Conservation (phyloP, 92 coral and sea anemone species). For the Siderastrea siderea region DNA sequence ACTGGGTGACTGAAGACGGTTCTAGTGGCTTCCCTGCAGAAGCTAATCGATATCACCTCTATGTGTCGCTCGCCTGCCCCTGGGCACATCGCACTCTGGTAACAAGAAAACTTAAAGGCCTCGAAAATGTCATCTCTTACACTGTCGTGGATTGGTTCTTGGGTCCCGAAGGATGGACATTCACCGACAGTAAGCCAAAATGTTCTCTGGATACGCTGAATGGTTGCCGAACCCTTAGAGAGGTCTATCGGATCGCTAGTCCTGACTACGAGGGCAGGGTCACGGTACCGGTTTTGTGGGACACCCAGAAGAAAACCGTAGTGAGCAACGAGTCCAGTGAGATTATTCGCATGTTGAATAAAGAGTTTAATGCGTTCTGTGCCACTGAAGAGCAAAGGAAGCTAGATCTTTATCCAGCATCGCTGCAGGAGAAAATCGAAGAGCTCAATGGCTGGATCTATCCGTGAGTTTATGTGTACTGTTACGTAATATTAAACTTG, state of each 20-base stretch:
- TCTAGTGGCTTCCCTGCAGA: slow-evolving; percentile 90
- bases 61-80: slow-evolving; percentile 88
- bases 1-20: slow-evolving; percentile 87
- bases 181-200: slow-evolving; percentile 86
- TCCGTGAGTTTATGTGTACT: slow-evolving; percentile 67
- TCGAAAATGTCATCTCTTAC: slow-evolving; percentile 76
- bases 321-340: slow-evolving; percentile 95
- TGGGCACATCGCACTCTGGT: slow-evolving; percentile 90
- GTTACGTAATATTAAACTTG: background rate
- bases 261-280: slow-evolving; percentile 76
- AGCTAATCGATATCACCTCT: slow-evolving; percentile 88
- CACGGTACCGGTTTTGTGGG: slow-evolving; percentile 90
- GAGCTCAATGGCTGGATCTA: slow-evolving; percentile 90
- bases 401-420: slow-evolving; percentile 82
- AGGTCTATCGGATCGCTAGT: slow-evolving; percentile 74
- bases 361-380: slow-evolving; percentile 90
- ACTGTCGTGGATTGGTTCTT: slow-evolving; percentile 82
- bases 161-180: slow-evolving; percentile 78
- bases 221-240: slow-evolving; percentile 77
- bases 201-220: slow-evolving; percentile 85
- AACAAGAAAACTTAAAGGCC: slow-evolving; percentile 86
- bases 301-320: slow-evolving; percentile 78
- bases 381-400: slow-evolving; percentile 86
- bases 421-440: slow-evolving; percentile 78
- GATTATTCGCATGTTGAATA: slow-evolving; percentile 90